phyloP scores from a whole-genome alignment of 2,113 vertebrate species.

The Chlamydotis undulata region DNA sequence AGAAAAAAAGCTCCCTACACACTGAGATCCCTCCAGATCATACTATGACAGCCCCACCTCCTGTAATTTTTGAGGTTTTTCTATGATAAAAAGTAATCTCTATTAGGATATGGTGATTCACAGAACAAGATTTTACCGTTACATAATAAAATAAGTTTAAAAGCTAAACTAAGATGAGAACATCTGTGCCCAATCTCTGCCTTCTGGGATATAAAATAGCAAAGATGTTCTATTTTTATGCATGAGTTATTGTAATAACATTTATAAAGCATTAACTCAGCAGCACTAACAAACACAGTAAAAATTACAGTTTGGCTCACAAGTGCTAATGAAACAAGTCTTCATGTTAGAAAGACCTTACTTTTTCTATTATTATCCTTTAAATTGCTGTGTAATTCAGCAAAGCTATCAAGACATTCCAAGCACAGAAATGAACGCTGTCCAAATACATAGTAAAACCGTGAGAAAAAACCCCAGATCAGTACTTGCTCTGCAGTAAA shows the following conservation, averaged over 20 bases:
- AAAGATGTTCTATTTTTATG: slow-evolving; percentile 14
- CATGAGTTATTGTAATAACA: not conserved
- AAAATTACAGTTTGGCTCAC: not conserved
- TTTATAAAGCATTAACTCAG: not conserved
- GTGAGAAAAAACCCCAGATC: not conserved
- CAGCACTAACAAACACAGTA: not conserved
- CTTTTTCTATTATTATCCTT: not conserved
- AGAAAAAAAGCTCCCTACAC: not conserved
- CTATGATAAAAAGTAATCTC: not conserved
- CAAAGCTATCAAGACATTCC: not conserved
- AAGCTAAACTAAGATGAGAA: slow-evolving; percentile 19
- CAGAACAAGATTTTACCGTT: slow-evolving; percentile 19
- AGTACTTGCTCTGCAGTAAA: not conserved
- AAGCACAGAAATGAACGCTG: not conserved
- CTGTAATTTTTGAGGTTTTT: not conserved
- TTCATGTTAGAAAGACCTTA: not conserved
- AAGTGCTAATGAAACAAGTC: not conserved
- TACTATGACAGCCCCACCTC: fast-evolving
- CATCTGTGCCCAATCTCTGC: slow-evolving; percentile 4
- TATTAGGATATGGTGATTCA: not conserved
- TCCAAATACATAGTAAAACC: not conserved
- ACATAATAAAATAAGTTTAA: not conserved
- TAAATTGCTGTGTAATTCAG: not conserved
- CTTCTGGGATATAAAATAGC: not conserved
- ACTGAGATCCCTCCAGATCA: not conserved